Conservation (phyloP, 2,888 invertebrate genomes). For the Panzeria rudis region DNA sequence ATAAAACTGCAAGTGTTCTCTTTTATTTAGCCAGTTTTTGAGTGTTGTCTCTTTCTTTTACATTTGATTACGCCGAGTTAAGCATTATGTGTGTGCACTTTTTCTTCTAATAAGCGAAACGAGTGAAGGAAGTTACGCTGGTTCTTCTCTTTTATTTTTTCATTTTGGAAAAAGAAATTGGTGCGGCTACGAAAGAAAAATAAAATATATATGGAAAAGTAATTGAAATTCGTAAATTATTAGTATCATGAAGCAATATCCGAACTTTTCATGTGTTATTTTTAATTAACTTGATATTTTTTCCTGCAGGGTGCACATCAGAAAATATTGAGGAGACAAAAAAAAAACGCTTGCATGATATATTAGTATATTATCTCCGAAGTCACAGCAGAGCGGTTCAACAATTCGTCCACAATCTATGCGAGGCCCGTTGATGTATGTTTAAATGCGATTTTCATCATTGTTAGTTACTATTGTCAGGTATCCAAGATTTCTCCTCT, state of each 20-base stretch:
- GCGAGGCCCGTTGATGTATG: conserved; percentile 35
- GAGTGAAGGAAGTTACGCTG: conserved; percentile 62
- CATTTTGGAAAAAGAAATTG: conserved; percentile 61
- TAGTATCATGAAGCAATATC: neutral
- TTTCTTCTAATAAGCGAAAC: conserved; percentile 55
- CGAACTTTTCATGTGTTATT: neutral
- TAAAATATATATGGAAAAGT: conserved; percentile 45
- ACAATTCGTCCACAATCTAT: conserved; percentile 49
- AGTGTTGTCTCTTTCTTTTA: conserved; percentile 50
- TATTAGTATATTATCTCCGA: conserved; percentile 24
- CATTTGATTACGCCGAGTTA: conserved; percentile 21
- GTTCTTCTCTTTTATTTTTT: conserved; percentile 70
- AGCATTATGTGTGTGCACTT: conserved; percentile 13
- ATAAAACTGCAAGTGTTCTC: neutral
- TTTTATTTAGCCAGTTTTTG: conserved; percentile 1
- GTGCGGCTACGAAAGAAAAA: conserved; percentile 54
- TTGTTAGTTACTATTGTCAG: conserved; percentile 21
- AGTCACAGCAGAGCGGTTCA: conserved; percentile 37
- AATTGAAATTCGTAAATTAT: conserved; percentile 30
- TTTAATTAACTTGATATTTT: conserved; percentile 25
- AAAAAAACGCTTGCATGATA: conserved; percentile 33
- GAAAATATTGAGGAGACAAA: neutral
- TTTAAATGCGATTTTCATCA: conserved; percentile 11
- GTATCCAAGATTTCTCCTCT: conserved; percentile 22
- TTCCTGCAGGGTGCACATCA: conserved; percentile 20